Base-by-base conservation (phyloP, 2,113 vertebrate species). In the Gymnorhina tibicen region DNA sequence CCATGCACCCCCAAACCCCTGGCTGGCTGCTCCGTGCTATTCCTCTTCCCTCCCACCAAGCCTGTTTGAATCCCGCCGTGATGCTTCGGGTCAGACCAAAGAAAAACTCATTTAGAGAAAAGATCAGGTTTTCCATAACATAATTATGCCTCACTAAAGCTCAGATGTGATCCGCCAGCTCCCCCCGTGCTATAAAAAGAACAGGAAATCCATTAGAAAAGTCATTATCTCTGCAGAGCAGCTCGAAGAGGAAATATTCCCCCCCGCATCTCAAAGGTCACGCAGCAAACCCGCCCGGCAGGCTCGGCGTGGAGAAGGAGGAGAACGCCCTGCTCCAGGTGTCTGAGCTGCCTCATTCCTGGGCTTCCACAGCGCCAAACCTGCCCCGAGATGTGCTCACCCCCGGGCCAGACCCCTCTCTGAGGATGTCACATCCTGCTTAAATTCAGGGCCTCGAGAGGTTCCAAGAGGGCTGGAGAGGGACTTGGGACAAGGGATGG, bases 121-220 rank as follows among this genome's bases (percentile, higher is more conserved):
- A 44, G 49, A 85, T 35, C 62, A 47, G 41, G 39, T 76, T 78
- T 59, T 70, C 42, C 56, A 53, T 70, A 73, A 79, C 16, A 2
- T 7, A 35, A 49, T 85, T 68, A 60, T 7, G 3, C 59, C 60
- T 56, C 15, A 16, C 10, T 37, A 42, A 44, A 75, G 49, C 67
- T 85, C 10, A 3, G 47, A 42, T n/a, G 30, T 0, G 7, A 55
- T 20, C 69, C 52, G 66, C 85, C 83, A 88, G 63, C 88, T 73
- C 44, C n/a, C 33, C 15, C 17, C 27, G 56, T 11, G 53, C 95
- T 93, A 94, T 90, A 76, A 91, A 93, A 93, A 85, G 92, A 92
- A 78, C 90, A 95, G 96, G 95, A 97, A 95, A 95, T 83, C 24
- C 82, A 91, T 62, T 93, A 35, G 32, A 73, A 46, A 87, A 83